phyloP scores from a whole-genome alignment of 2,797 vertebrate genomes.

The Bucorvus abyssinicus region DNA sequence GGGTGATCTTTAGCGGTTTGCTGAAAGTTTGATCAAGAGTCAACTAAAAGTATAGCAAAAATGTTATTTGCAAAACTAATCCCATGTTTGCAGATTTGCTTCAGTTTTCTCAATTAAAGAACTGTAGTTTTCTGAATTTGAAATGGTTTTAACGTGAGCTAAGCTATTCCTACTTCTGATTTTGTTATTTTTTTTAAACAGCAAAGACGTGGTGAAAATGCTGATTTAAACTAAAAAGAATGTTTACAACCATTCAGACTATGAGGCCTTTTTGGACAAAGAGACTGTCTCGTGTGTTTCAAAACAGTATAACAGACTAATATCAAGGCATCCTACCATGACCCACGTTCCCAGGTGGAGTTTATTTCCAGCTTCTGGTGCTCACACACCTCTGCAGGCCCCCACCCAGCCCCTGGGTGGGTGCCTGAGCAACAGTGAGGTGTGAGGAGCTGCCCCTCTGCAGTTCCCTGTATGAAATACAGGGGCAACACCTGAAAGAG shows the following conservation, averaged over 20 bases:
- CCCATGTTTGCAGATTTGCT: not conserved
- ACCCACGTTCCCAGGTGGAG: not conserved
- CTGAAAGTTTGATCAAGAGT: not conserved
- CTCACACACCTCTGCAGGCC: rapidly evolving
- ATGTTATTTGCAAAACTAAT: not conserved
- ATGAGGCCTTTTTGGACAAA: conserved; percentile 17
- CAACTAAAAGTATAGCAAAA: not conserved
- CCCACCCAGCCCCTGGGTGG: not conserved
- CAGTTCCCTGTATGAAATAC: not conserved
- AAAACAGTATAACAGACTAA: not conserved
- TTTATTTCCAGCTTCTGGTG: not conserved
- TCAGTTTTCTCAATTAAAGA: not conserved
- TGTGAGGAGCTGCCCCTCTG: not conserved
- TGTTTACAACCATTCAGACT: conserved; percentile 28
- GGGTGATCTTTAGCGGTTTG: not conserved
- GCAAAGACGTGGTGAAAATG: not conserved
- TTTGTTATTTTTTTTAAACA: not conserved
- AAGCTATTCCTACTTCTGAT: not conserved
- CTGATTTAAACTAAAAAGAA: not conserved
- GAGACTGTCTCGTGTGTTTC: not conserved
- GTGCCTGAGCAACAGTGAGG: not conserved
- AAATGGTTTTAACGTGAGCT: not conserved
- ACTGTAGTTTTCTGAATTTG: not conserved
- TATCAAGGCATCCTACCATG: not conserved
- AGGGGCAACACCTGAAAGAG: not conserved